phyloP scores from a whole-genome alignment of 1,140 invertebrate genomes.

The Spodoptera frugiperda region DNA sequence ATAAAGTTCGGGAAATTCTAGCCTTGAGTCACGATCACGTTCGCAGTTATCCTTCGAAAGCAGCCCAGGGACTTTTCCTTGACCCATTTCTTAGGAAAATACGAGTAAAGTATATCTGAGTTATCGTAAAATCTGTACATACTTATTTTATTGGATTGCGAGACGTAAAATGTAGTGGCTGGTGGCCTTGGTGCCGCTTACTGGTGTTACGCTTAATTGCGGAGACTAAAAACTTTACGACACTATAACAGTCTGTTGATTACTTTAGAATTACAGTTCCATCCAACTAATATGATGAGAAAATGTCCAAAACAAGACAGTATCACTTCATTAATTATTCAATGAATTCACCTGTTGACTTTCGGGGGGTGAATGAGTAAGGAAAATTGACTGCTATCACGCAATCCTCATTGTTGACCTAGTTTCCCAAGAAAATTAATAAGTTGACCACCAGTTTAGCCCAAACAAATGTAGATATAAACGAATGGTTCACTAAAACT shows the following conservation, averaged over 20 bases:
- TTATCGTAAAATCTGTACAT: conserved; percentile 13
- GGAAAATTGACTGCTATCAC: conserved; percentile 56
- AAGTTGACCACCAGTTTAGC: not conserved
- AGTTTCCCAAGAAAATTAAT: conserved; percentile 46
- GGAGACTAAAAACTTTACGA: not conserved
- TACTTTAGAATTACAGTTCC: not conserved
- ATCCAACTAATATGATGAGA: not conserved
- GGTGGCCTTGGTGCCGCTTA: conserved; percentile 21
- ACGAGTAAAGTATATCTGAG: conserved; percentile 15
- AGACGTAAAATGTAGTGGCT: conserved; percentile 17
- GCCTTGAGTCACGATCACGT: conserved; percentile 51
- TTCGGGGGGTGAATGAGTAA: conserved; percentile 48
- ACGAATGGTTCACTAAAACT: not conserved
- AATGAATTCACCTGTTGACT: conserved; percentile 62
- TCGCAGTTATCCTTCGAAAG: conserved; percentile 42
- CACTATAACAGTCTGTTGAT: not conserved
- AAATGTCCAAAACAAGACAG: conserved; percentile 20
- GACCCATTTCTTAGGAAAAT: conserved; percentile 48
- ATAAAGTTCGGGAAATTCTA: conserved; percentile 38
- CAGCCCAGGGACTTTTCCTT: conserved; percentile 53
- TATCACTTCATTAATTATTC: conserved; percentile 60
- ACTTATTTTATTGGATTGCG: conserved; percentile 30
- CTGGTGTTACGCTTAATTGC: conserved; percentile 11
- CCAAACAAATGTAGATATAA: conserved; percentile 8
- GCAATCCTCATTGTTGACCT: conserved; percentile 52